Base-by-base conservation (phyloP, 2,888 invertebrate species). In the Eulithis prunata region DNA sequence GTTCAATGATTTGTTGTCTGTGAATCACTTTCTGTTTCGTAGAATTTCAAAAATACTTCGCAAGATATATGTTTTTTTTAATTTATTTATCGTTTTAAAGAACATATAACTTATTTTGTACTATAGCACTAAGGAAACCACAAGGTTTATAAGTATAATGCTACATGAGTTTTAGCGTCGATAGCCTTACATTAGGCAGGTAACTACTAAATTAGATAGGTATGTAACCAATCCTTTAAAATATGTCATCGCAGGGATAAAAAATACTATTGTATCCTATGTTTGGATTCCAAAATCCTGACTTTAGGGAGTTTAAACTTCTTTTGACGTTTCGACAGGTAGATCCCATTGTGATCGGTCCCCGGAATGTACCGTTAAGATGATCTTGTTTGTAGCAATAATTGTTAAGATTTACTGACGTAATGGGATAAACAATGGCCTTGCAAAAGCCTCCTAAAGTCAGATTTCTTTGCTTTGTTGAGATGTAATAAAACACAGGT, bases 381-480 rank as follows among this genome's bases (percentile, higher is more conserved):
- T 90, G 84, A 90, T 91, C 89, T 86, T 84, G 76, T 88, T 88
- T 84, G 80, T 78, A 75, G 77, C 81, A 75, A 74, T 78, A 72
- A 57, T 81, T 79, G 82, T 83, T 80, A 79, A 78, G 80, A 76
- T 85, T 83, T 84, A 85, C 78, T 90, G 88, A 91, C 89, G 91
- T 91, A 92, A 91, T 86, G 78, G 81, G 82, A 88, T 89, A 88
- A 89, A 91, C 88, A 91, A 91, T 84, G 69, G 75, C 46, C 61
- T 66, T 66, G 55, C 64, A 49, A 70, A 62, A 68, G 68, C 62
- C 66, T 68, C 56, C 64, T 58, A 71, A 64, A 73, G 70, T 66
- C 73, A 78, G 81, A 84, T 82, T 78, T 82, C 78, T 78, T 75
- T 78, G 76, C 74, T 82, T 86, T 85, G 86, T 86, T 71, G 63